Percentiles rank a stretch among this genome's conserved stretches.
Conservation (phyloP, 2,113 vertebrate genomes). For the Glaucomys volans region DNA sequence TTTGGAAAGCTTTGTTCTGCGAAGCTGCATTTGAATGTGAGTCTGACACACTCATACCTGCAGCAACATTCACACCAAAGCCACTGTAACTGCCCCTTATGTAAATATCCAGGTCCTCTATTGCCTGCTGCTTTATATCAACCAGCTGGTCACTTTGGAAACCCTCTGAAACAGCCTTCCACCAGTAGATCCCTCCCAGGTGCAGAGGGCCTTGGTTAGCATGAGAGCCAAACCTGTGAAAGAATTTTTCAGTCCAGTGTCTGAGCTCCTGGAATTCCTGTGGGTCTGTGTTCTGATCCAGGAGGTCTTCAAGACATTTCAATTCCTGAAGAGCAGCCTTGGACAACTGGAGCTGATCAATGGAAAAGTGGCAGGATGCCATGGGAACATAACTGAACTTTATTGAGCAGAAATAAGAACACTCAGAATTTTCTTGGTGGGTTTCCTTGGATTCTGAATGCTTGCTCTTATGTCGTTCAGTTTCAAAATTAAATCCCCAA, state of each 20-base stretch:
- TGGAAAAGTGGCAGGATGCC: slow-evolving; percentile 80
- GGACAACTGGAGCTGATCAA: slow-evolving; percentile 77
- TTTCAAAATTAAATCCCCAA: no score
- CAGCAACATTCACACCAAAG: accelerated
- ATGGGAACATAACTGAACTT: slow-evolving; percentile 80
- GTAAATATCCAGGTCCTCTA: background rate
- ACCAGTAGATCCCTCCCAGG: slow-evolving; percentile 86
- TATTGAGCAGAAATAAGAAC: slow-evolving; percentile 74
- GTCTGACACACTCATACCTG: accelerated
- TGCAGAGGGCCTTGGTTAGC: slow-evolving; percentile 82
- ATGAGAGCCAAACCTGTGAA: slow-evolving; percentile 84
- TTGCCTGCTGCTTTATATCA: slow-evolving; percentile 49
- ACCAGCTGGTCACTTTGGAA: slow-evolving; percentile 49
- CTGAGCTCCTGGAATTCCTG: background rate
- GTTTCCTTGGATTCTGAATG: background rate
- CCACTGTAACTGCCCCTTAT: accelerated
- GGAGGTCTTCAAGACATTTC: slow-evolving; percentile 62
- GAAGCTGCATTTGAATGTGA: background rate
- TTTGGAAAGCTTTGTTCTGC: accelerated
- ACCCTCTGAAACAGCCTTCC: slow-evolving; percentile 76
- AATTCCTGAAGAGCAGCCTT: slow-evolving; percentile 74
- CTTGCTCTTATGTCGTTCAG: accelerated
- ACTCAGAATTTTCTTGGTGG: background rate
- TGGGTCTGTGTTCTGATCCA: background rate
- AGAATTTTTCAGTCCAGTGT: slow-evolving; percentile 67